Percentiles rank a stretch among this genome's conserved stretches.
phyloP scores from a whole-genome alignment of 2,797 vertebrate genomes.

The Alosa sapidissima region DNA sequence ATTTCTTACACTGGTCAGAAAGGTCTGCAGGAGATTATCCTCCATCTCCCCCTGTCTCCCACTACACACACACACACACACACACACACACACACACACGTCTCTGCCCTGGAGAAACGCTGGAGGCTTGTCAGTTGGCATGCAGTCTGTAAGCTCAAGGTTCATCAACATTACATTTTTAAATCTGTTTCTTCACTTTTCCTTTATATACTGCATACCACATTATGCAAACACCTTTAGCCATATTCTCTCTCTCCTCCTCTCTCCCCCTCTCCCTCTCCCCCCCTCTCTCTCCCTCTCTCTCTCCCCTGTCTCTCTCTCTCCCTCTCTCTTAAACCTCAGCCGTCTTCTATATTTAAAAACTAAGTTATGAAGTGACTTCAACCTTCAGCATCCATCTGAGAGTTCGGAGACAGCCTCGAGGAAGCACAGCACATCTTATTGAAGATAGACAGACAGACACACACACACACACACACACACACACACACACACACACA shows the following conservation, averaged over 20 bases:
- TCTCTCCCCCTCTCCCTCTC: no score
- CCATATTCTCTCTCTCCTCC: no score
- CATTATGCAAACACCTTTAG: no score
- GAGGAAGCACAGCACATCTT: not conserved
- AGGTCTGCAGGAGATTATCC: not conserved
- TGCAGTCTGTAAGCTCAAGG: not conserved
- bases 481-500: slow-evolving; percentile 8
- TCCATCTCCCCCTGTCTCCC: not conserved
- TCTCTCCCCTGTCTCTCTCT: no score
- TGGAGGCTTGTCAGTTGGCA: not conserved
- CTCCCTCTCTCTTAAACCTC: no score
- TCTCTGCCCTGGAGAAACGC: not conserved
- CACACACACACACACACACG: not conserved
- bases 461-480: not conserved
- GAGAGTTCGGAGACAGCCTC: not conserved
- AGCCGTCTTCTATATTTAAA: no score
- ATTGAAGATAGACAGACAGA: not conserved
- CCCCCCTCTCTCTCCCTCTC: no score
- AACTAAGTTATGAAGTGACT: not conserved
- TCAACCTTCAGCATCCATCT: not conserved
- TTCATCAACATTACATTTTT: not conserved
- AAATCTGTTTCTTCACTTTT: not conserved
- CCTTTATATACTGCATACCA: no score
- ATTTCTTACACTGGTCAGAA: not conserved
- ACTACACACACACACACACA: not conserved